Percentiles rank a stretch among this genome's conserved stretches.
Conservation (phyloP, 2,888 invertebrate genomes). For the Branchipolynoe longqiensis region DNA sequence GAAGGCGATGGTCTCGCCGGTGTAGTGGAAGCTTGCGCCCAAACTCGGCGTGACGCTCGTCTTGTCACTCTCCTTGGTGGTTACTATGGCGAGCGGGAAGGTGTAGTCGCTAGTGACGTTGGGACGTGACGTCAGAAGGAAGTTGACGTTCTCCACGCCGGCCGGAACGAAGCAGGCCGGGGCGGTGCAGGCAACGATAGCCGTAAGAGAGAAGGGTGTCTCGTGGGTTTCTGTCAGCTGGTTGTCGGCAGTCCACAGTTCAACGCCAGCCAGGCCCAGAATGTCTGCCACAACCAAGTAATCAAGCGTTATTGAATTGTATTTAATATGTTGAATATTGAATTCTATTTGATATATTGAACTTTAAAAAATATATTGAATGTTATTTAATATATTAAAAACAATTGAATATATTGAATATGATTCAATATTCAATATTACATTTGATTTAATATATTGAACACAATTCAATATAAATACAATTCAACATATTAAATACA, state of each 20-base stretch:
- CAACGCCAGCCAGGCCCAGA: not conserved
- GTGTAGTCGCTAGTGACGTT: not conserved
- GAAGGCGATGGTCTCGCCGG: not conserved
- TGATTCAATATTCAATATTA: no score
- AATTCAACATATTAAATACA: no score
- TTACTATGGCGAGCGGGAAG: not conserved
- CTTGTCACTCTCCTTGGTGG: not conserved
- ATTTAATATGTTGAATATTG: no score
- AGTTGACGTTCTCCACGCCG: not conserved
- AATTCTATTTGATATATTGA: no score
- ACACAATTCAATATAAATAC: no score
- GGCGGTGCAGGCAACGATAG: not conserved
- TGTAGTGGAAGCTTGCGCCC: conserved; percentile 19
- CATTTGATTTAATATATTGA: no score
- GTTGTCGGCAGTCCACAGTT: not conserved
- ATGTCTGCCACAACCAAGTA: no score
- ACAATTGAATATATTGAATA: no score
- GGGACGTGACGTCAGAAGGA: not conserved
- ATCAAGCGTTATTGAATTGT: no score
- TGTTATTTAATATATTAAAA: no score
- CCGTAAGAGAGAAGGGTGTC: conserved; percentile 13
- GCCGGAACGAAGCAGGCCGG: not conserved
- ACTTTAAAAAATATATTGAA: no score
- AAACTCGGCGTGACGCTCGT: not conserved
- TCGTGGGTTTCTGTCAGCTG: conserved; percentile 4